Base-by-base conservation (phyloP, 35 echinoderm and acorn worm species). In the Stichopus chloronotus region DNA sequence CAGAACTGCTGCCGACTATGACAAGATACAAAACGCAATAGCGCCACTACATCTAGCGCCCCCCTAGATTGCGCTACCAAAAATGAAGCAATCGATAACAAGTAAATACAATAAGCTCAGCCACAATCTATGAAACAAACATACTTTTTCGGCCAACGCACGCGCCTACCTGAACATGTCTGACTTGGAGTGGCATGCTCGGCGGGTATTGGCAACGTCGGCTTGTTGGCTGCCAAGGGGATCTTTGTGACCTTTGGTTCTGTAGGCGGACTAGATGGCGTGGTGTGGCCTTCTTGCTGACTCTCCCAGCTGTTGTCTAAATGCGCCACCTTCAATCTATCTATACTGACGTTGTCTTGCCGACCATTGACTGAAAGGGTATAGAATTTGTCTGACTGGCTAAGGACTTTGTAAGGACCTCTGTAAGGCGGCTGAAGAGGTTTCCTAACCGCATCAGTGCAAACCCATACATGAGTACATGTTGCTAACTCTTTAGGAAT, bases 391-490 rank as follows among this genome's bases (percentile, higher is more conserved):
- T 22, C 87, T 57, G 72, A 54, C 1, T 87, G 43, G 20, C 55
- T 13, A 43, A 90, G 7, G n/a, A 94, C 87, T 59, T 57, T 72
- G 59, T 78, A 94, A 53, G 87, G 93, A 74, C 93, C 93, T 6
- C 76, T 80, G 74, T 94, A 94, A 72, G 76, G 93, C 5, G 78
- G 88, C 59, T 94, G 88, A 2, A 94, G 77, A 25, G 93, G 88
- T 59, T 92, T 91, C 7, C 69, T 23, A 2, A 94, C 58, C 21
- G 88, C 88, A 58, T 94, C 93, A 11, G 19, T 58, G 13, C 91
- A 52, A 8, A 93, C 86, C 53, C 93, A 95, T 13, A 95, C 91
- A 89, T 95, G 94, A 5, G 43, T 93, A 52, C 91, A 95, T 59
- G 79, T 93, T 9, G 84, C 52, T 19, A 95, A 56, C 58, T 88